These are phyloP conservation scores for Falcunculus frontatus DNA, from an alignment of 2,113 vertebrate species.

Conservation along the genomic window DNA sequence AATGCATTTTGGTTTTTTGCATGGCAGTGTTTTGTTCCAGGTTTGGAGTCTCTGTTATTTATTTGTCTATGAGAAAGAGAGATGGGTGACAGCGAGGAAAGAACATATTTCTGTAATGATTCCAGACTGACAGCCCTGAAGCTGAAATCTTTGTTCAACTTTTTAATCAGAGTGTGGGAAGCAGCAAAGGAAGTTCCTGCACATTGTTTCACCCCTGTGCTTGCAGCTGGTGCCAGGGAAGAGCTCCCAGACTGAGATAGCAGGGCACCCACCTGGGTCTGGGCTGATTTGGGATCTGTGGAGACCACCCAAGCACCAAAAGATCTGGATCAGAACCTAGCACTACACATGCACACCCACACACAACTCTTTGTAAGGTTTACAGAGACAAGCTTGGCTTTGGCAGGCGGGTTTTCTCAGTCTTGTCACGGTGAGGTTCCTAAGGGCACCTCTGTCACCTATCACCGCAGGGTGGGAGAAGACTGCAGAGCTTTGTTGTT, in stretches of 20 bases:
- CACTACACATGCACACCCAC: not conserved
- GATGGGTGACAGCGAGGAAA: not conserved
- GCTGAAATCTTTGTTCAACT: not conserved
- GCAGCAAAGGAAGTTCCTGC: not conserved
- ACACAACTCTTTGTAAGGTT: not conserved
- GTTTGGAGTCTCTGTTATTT: not conserved
- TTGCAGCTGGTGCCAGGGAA: not conserved
- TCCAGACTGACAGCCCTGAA: not conserved
- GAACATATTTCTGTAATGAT: not conserved
- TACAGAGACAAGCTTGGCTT: not conserved
- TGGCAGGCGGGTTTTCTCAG: not conserved
- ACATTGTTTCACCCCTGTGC: rapidly evolving
- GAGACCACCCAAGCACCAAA: not conserved
- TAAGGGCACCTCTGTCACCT: not conserved
- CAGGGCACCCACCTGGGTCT: not conserved
- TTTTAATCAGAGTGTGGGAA: not conserved
- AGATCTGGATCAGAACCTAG: not conserved
- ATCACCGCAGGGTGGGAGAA: not conserved
- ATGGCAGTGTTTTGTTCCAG: not conserved
- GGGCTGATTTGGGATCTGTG: not conserved
- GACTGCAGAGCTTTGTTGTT: not conserved
- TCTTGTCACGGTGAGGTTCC: not conserved
- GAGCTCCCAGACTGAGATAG: not conserved
- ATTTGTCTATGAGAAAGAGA: not conserved
- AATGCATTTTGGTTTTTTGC: not conserved